Percentiles rank a stretch among this genome's conserved stretches.
Evolutionary conservation across 2,888 invertebrate species (phyloP).

Genomic region (Encarsia formosa): DNA sequence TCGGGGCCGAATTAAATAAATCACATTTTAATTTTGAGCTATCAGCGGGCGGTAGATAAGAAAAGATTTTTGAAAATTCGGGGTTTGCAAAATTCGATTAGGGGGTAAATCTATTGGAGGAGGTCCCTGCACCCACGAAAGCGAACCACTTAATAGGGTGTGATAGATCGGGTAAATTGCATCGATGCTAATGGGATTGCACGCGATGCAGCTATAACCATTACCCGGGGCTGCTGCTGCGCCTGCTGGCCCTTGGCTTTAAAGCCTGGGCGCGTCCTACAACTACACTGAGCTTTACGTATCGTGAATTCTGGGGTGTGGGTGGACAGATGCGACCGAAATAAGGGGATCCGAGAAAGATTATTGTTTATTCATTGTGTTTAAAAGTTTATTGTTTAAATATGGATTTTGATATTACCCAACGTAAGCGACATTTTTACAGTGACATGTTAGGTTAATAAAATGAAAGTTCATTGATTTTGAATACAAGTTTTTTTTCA

Average conservation of each 20-base stretch:
- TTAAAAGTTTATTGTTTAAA: too few relatives aligned
- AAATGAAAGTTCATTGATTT: too few relatives aligned
- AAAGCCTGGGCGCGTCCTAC: neutral
- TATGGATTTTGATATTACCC: too few relatives aligned
- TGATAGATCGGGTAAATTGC: slow-evolving; percentile 52
- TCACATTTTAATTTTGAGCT: too few relatives aligned
- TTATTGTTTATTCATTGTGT: too few relatives aligned
- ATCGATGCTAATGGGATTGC: slow-evolving; percentile 52
- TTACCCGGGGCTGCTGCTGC: slow-evolving; percentile 44
- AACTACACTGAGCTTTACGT: too few relatives aligned
- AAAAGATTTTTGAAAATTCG: slow-evolving; percentile 9
- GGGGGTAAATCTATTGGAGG: neutral
- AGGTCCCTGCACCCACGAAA: slow-evolving; percentile 29
- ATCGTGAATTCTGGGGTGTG: neutral
- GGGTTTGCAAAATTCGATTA: slow-evolving; percentile 22
- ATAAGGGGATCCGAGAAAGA: too few relatives aligned
- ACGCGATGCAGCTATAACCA: slow-evolving; percentile 51
- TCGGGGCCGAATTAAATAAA: too few relatives aligned
- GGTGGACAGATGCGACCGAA: too few relatives aligned
- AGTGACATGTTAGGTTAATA: too few relatives aligned
- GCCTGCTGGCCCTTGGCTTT: neutral
- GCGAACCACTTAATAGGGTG: slow-evolving; percentile 51
- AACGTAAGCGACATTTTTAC: too few relatives aligned
- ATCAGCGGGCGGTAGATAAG: slow-evolving; percentile 16
- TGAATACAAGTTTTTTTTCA: too few relatives aligned